Conservation (phyloP, 2,113 vertebrate genomes). For the Ptilonorhynchus violaceus region DNA sequence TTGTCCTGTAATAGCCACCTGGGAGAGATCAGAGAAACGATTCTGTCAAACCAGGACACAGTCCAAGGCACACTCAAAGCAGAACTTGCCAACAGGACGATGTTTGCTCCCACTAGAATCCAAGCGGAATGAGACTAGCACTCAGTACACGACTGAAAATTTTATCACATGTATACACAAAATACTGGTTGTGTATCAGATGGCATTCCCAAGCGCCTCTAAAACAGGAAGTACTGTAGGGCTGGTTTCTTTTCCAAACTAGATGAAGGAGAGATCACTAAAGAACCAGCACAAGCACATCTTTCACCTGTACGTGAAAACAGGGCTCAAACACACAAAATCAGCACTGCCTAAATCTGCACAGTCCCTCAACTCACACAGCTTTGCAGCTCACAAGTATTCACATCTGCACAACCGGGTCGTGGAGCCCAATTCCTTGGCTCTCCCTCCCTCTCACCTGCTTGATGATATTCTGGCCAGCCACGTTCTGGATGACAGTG, state of each 20-base stretch:
- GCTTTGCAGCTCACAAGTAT: background rate
- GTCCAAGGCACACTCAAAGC: background rate
- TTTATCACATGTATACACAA: too few species aligned
- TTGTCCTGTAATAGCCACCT: conserved; percentile 95
- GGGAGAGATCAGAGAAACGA: background rate
- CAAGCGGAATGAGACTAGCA: background rate
- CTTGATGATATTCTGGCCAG: conserved; percentile 89
- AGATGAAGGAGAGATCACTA: background rate
- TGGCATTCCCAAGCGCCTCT: background rate
- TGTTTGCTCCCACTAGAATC: background rate
- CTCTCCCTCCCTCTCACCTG: conserved; percentile 76
- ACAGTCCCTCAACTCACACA: background rate
- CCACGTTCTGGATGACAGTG: conserved; percentile 84
- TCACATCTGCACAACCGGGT: background rate
- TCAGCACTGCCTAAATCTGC: background rate
- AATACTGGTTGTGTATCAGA: background rate
- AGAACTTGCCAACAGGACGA: background rate
- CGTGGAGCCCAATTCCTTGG: fast-evolving
- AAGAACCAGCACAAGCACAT: background rate
- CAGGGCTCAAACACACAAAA: background rate
- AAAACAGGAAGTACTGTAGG: background rate
- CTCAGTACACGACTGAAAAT: background rate
- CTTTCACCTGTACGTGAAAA: background rate
- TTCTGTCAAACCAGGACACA: background rate
- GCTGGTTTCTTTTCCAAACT: background rate